These are phyloP conservation scores for Ceyx melanurus DNA, from an alignment of 2,113 vertebrate species.

Conservation along the genomic window DNA sequence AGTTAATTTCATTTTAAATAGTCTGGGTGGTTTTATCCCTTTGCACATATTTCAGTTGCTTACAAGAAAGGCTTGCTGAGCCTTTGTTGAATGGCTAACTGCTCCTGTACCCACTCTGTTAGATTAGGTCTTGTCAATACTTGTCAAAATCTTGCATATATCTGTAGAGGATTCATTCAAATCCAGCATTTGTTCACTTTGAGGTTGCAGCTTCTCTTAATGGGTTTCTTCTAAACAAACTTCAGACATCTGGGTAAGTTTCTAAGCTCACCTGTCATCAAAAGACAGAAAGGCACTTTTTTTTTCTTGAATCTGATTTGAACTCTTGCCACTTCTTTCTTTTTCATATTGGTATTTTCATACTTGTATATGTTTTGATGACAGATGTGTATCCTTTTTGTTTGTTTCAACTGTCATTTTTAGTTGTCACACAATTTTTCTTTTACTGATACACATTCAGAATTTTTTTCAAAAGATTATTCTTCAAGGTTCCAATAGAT, in stretches of 20 bases:
- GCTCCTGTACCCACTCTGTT: background rate
- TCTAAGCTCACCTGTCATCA: background rate
- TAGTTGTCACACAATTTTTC: background rate
- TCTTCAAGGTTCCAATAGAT: slow-evolving; percentile 78
- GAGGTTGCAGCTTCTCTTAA: background rate
- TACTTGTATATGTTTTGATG: background rate
- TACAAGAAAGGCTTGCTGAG: background rate
- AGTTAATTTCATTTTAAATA: background rate
- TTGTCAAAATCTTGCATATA: background rate
- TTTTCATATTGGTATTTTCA: background rate
- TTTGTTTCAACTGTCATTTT: background rate
- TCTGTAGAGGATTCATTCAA: background rate
- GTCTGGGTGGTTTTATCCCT: background rate
- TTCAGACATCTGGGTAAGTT: background rate
- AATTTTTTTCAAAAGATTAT: background rate
- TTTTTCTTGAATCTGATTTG: background rate
- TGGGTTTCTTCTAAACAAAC: background rate
- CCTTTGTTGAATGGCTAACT: background rate
- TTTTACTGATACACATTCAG: background rate
- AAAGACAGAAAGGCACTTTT: background rate
- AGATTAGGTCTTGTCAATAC: background rate
- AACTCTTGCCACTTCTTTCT: background rate
- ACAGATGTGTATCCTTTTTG: background rate
- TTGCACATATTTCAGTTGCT: background rate
- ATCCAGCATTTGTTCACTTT: background rate